These are phyloP conservation scores for Sycophila sp. DNA, from an alignment of 1,140 invertebrate genomes.

Conservation along the genomic window DNA sequence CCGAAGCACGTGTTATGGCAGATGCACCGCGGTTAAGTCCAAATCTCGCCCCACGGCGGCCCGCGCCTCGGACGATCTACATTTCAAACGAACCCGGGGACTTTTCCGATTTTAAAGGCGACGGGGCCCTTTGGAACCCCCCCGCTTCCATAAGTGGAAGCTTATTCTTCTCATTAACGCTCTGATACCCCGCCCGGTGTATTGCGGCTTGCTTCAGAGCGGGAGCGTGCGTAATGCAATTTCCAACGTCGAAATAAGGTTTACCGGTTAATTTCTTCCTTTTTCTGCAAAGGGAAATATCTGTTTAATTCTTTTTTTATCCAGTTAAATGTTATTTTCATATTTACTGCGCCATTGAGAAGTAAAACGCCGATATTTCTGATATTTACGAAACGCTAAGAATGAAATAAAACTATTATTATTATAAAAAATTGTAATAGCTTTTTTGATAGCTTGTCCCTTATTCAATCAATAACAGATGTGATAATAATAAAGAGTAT, in stretches of 20 bases:
- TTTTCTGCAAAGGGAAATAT: too few relatives aligned
- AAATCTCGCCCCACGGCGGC: slow-evolving; percentile 29
- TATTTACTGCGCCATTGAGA: too few relatives aligned
- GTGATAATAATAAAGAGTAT: too few relatives aligned
- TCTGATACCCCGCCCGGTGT: background rate
- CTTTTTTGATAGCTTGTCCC: too few relatives aligned
- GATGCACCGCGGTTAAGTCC: slow-evolving; percentile 34
- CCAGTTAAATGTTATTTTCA: too few relatives aligned
- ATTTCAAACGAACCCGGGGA: slow-evolving; percentile 12
- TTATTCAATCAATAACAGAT: too few relatives aligned
- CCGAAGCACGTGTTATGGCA: slow-evolving; percentile 39
- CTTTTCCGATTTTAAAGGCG: slow-evolving; percentile 13
- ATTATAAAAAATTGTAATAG: too few relatives aligned
- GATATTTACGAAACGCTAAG: too few relatives aligned
- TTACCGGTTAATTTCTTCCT: too few relatives aligned
- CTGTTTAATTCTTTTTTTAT: too few relatives aligned
- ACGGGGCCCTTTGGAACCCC: background rate
- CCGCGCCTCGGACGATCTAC: slow-evolving; percentile 3
- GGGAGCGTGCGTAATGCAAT: background rate
- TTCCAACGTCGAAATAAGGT: background rate
- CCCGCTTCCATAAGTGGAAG: background rate
- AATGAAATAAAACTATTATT: too few relatives aligned
- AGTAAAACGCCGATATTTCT: too few relatives aligned
- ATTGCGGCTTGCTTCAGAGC: background rate
- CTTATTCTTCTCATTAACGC: slow-evolving; percentile 14